A percentile compares a stretch with the other conserved stretches of the same genome.
Evolutionary conservation across 2,888 invertebrate genomes (phyloP).

Genomic region (Epiblema foenella): DNA sequence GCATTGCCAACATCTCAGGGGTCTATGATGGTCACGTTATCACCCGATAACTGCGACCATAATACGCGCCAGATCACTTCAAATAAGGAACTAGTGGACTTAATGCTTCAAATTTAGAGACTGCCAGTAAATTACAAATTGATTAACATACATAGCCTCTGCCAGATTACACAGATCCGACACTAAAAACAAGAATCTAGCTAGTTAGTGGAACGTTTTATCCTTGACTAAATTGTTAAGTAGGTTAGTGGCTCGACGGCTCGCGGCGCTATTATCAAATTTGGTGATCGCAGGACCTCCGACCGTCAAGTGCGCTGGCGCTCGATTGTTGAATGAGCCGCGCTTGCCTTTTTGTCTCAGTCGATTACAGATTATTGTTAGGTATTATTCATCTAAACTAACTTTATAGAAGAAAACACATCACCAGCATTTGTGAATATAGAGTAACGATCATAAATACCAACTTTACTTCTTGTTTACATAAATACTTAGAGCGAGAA

Average conservation of each 20-base stretch:
- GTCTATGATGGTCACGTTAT: too few species aligned
- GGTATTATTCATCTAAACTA: too few species aligned
- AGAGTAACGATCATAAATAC: not conserved
- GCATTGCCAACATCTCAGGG: not conserved
- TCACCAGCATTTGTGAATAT: not conserved
- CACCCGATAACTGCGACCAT: too few species aligned
- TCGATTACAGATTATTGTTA: not conserved
- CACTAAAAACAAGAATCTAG: constrained; percentile 16
- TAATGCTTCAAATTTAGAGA: not conserved
- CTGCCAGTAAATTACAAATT: not conserved
- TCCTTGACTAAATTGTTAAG: constrained; percentile 43
- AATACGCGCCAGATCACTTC: too few species aligned
- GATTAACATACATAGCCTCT: not conserved
- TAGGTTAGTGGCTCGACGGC: constrained; percentile 40
- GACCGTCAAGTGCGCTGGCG: constrained; percentile 5
- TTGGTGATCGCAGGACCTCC: constrained; percentile 33
- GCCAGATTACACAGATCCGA: not conserved
- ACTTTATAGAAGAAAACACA: too few species aligned
- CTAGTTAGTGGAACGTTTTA: constrained; percentile 26
- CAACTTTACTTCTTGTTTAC: too few species aligned
- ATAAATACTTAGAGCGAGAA: not conserved
- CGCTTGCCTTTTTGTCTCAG: constrained; percentile 19
- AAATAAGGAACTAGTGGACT: not conserved
- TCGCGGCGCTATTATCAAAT: constrained; percentile 39
- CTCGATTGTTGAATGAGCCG: constrained; percentile 9